Conservation (phyloP, 2,888 invertebrate genomes). For the Diabrotica balteata region DNA sequence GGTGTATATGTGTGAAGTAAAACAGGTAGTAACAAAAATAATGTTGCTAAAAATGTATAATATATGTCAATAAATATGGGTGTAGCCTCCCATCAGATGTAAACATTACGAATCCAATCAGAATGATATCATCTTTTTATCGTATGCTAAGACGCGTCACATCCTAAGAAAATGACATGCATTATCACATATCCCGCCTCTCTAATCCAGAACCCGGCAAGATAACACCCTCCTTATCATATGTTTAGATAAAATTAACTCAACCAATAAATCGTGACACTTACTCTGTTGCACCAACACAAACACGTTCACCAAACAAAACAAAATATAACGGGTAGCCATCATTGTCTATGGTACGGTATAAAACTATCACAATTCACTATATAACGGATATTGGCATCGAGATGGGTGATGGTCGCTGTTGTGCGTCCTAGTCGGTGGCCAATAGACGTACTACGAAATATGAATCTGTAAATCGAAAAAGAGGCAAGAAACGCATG, state of each 20-base stretch:
- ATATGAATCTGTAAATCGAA: not conserved
- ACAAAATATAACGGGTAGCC: conserved; percentile 9
- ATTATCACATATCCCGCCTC: too few species aligned
- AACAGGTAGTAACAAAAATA: too few species aligned
- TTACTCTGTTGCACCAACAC: conserved; percentile 14
- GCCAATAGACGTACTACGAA: not conserved
- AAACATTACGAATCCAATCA: conserved; percentile 1
- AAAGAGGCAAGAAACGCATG: not conserved
- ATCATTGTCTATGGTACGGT: not conserved
- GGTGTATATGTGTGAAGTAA: too few species aligned
- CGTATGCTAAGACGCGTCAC: conserved; percentile 3
- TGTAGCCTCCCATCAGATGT: conserved; percentile 1
- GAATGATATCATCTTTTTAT: conserved; percentile 10
- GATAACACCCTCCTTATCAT: not conserved
- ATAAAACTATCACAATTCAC: conserved; percentile 6
- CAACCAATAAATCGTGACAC: not conserved
- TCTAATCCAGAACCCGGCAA: not conserved
- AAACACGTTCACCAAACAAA: conserved; percentile 8
- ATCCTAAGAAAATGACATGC: not conserved
- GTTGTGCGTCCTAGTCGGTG: not conserved
- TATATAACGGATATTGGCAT: conserved; percentile 6
- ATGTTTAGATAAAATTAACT: not conserved
- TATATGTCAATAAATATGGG: not conserved
- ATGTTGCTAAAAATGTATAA: too few species aligned
- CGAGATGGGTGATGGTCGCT: not conserved